Conservation (phyloP, 2,113 vertebrate genomes). For the Rhea americana region DNA sequence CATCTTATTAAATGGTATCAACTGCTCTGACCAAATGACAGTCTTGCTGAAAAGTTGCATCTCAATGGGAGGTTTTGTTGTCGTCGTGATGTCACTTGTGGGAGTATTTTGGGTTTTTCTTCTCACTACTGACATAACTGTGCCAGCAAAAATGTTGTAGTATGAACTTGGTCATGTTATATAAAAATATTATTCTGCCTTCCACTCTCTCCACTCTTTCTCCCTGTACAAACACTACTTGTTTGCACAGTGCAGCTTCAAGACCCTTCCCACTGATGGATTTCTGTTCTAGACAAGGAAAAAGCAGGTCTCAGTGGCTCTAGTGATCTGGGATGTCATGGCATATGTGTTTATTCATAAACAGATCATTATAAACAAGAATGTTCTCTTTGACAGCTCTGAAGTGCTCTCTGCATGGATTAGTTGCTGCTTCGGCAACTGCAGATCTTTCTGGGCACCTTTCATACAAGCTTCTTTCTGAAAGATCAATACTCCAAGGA, state of each 20-base stretch:
- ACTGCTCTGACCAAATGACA: constrained; percentile 40
- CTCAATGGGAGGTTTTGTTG: constrained; percentile 29
- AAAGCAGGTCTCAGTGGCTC: not conserved
- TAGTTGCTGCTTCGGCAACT: not conserved
- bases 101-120: constrained; percentile 34
- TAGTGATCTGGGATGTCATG: not conserved
- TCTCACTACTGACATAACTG: constrained; percentile 41
- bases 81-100: constrained; percentile 49
- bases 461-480: not conserved
- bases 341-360: not conserved
- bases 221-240: not conserved
- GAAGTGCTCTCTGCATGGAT: fast-evolving
- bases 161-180: not conserved
- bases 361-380: not conserved
- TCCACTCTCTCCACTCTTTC: not conserved
- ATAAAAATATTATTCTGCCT: constrained; percentile 19
- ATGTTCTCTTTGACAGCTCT: not conserved
- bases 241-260: not conserved
- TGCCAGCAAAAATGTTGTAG: constrained; percentile 48
- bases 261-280: not conserved
- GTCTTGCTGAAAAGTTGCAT: constrained; percentile 24
- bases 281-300: not conserved
- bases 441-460: not conserved
- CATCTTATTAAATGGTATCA: not conserved
- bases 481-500: not conserved